Conservation (phyloP, 2,888 invertebrate genomes). For the Protonemura montana region DNA sequence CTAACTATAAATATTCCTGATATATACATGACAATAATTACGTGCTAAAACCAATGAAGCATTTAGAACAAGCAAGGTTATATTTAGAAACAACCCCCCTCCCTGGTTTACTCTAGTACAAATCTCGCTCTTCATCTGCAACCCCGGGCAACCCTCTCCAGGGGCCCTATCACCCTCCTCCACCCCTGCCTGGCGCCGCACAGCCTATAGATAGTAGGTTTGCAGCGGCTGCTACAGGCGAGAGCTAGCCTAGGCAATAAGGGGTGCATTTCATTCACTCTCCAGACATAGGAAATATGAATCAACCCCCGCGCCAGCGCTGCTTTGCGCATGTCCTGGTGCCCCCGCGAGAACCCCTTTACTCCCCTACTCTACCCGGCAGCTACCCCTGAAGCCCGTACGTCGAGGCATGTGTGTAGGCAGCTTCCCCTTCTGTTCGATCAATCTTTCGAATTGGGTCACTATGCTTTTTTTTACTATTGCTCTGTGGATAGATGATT, state of each 20-base stretch:
- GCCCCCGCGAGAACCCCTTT: neutral
- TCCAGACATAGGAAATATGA: constrained; percentile 13
- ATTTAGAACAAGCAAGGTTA: too few relatives aligned
- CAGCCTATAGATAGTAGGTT: neutral
- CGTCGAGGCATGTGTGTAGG: neutral
- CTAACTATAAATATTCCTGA: too few relatives aligned
- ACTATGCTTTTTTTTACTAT: constrained; percentile 22
- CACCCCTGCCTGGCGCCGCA: neutral
- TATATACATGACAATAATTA: too few relatives aligned
- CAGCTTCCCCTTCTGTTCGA: neutral
- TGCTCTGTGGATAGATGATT: neutral
- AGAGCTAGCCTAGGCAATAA: neutral
- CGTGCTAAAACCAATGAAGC: too few relatives aligned
- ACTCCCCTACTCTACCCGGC: neutral
- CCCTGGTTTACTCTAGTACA: neutral
- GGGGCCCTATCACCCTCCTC: neutral
- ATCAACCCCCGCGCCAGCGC: neutral
- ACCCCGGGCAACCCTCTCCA: neutral
- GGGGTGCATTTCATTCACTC: constrained; percentile 23
- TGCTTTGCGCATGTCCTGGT: neutral
- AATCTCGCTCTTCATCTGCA: neutral
- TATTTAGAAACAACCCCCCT: too few relatives aligned
- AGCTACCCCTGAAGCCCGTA: neutral
- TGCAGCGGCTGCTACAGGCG: too few relatives aligned
- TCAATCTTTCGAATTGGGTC: constrained; percentile 25